Conservation (phyloP, 2,888 invertebrate genomes). For the Nowickia ferox region DNA sequence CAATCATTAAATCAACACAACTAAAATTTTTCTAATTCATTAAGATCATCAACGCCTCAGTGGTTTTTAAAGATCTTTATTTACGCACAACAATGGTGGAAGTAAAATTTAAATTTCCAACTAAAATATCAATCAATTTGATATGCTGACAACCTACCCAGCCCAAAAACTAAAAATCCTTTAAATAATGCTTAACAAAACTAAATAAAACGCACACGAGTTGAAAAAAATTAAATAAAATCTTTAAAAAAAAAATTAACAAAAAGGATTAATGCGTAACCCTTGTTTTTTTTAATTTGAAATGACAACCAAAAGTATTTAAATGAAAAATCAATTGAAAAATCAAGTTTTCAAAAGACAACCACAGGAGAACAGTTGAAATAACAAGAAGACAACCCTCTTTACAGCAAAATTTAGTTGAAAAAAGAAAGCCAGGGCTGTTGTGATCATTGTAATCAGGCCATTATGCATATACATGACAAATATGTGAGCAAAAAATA, state of each 20-base stretch:
- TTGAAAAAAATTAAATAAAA: not conserved
- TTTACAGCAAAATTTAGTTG: conserved; percentile 4
- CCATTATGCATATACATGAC: not conserved
- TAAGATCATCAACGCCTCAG: conserved; percentile 68
- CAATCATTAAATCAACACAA: conserved; percentile 30
- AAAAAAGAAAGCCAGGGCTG: conserved; percentile 40
- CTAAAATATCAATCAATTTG: conserved; percentile 68
- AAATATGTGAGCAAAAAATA: not conserved
- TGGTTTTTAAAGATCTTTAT: conserved; percentile 70
- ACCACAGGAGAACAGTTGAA: conserved; percentile 47
- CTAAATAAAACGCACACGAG: conserved; percentile 28
- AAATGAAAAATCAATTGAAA: conserved; percentile 72
- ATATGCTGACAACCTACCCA: conserved; percentile 49
- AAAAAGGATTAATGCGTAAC: conserved; percentile 69
- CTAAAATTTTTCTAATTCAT: conserved; percentile 27
- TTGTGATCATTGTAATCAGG: conserved; percentile 60
- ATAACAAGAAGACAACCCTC: conserved; percentile 63
- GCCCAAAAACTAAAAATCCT: conserved; percentile 1
- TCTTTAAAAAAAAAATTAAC: not conserved
- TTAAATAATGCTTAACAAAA: conserved; percentile 61
- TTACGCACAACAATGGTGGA: conserved; percentile 6
- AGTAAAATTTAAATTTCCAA: not conserved
- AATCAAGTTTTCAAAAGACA: conserved; percentile 68
- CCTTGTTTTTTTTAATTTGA: conserved; percentile 49
- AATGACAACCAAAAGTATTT: conserved; percentile 48